Base-by-base conservation (phyloP, 2,888 invertebrate species). In the Cerastis rubricosa region DNA sequence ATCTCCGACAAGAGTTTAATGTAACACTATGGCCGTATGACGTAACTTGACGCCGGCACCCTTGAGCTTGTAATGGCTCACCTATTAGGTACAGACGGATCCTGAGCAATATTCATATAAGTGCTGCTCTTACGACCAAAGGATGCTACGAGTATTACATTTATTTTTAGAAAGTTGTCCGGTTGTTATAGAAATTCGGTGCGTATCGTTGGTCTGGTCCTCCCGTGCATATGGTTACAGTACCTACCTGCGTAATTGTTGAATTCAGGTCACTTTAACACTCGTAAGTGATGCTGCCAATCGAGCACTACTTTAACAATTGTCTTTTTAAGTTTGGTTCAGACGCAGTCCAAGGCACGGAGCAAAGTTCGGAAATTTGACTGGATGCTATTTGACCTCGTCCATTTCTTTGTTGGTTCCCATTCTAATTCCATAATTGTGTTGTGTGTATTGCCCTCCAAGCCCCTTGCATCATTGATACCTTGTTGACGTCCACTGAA, bases 81-180 rank as follows among this genome's bases (percentile, higher is more conserved):
- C 43, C 80, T 78, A 84, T 86, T 87, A 86, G 81, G 84, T 78
- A 80, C 78, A 66, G 61, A 73, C 65, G 76, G 77, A 64, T 82
- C 79, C 68, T 64, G 69, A 70, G 68, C 51, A 73, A 72, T 84
- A 83, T 74, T 84, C 74, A 66, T 72, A 43, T 66, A 77, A 64
- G 78, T 79, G 61, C 61, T 75, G 57, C 65, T 69, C 45, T 61
- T 65, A 71, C 73, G 40, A 35, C 47, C 17, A 69, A 84, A 81
- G 65, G 73, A 40, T 63, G 47, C 72, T 71, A n/a, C n/a, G n/a
- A n/a, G n/a, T n/a, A 71, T 76, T 83, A 76, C 72, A 64, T 84
- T 80, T 81, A 81, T 74, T 81, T 80, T 54, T 43, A 61, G 61
- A 40, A 25, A 51, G 43, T 47, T 7, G 17, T 63, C 67, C 40